phyloP scores from a whole-genome alignment of 2,113 vertebrate species.

The Seriola dumerili region DNA sequence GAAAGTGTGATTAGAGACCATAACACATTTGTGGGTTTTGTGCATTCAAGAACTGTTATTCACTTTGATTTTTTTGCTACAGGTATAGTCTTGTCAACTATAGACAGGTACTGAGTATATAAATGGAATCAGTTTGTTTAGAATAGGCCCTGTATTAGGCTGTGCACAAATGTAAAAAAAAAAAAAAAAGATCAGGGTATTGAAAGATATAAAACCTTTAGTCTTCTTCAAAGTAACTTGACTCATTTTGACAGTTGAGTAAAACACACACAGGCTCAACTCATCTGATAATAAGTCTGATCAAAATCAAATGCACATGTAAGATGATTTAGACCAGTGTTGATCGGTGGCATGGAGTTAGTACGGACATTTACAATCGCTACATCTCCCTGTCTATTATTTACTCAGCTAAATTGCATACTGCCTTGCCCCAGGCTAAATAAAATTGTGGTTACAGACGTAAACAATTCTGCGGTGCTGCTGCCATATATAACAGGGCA shows the following conservation, averaged over 20 bases:
- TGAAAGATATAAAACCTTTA: no score
- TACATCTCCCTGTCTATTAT: neutral
- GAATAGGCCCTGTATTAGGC: neutral
- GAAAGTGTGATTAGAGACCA: neutral
- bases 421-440: neutral
- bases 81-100: neutral
- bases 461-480: neutral
- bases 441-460: neutral
- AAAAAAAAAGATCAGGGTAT: no score
- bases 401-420: slow-evolving; percentile 9
- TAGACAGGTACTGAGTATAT: neutral
- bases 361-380: neutral
- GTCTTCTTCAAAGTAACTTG: no score
- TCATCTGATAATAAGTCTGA: no score
- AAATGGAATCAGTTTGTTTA: neutral
- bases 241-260: no score
- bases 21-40: neutral
- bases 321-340: neutral
- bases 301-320: no score
- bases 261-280: no score
- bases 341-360: neutral
- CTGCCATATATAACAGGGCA: neutral
- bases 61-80: neutral
- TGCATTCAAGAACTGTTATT: neutral
- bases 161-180: no score